Evolutionary conservation across 1,140 invertebrate species (phyloP).

Genomic region (Ceratina japonica): DNA sequence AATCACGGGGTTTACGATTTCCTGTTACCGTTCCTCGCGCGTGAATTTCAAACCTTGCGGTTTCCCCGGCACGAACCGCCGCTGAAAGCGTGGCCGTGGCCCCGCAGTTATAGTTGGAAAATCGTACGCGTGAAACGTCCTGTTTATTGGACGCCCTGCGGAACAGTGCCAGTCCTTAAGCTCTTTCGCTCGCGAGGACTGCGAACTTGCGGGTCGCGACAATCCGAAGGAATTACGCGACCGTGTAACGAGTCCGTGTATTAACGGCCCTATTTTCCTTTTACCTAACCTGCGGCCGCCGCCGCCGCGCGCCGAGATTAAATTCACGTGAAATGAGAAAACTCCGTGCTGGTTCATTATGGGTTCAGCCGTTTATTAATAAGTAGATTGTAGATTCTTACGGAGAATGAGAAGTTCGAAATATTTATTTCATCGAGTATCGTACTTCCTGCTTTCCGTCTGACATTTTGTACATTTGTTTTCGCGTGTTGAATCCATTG

Average conservation of each 20-base stretch:
- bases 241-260: not conserved
- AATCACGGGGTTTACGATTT: conserved; percentile 21
- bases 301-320: too few species aligned
- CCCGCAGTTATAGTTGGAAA: not conserved
- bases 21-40: not conserved
- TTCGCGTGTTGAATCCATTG: too few species aligned
- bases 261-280: not conserved
- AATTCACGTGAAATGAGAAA: too few species aligned
- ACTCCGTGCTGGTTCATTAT: too few species aligned
- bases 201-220: not conserved
- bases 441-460: too few species aligned
- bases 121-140: not conserved
- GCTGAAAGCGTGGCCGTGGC: not conserved
- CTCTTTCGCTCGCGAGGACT: not conserved
- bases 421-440: too few species aligned
- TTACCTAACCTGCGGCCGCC: not conserved
- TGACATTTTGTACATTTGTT: too few species aligned
- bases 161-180: not conserved
- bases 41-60: conserved; percentile 9
- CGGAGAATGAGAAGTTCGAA: too few species aligned
- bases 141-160: not conserved
- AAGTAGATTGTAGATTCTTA: too few species aligned
- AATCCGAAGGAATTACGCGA: not conserved
- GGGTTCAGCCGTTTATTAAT: too few species aligned
- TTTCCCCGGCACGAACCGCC: not conserved